phyloP scores from a whole-genome alignment of 2,797 vertebrate genomes.

The Chiroxiphia lanceolata region DNA sequence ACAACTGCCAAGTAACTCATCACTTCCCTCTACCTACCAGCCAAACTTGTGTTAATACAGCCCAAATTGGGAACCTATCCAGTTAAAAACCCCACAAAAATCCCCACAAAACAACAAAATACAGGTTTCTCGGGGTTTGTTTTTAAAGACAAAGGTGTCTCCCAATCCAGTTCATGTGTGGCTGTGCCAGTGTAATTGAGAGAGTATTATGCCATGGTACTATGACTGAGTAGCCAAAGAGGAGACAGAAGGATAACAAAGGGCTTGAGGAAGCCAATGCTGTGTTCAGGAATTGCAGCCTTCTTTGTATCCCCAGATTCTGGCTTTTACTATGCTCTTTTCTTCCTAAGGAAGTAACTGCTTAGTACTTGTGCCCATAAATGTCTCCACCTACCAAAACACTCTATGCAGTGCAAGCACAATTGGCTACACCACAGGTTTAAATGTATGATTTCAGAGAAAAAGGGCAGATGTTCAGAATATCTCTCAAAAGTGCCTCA shows the following conservation, averaged over 20 bases:
- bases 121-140: neutral
- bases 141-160: neutral
- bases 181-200: neutral
- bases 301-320: neutral
- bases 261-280: neutral
- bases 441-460: neutral
- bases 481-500: neutral
- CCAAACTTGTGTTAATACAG: neutral
- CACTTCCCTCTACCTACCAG: neutral
- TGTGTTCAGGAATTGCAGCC: neutral
- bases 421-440: neutral
- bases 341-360: neutral
- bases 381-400: neutral
- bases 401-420: neutral
- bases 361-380: neutral
- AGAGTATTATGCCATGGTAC: neutral
- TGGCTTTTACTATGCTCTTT: neutral
- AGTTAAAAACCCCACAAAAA: neutral
- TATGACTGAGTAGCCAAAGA: neutral
- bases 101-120: neutral
- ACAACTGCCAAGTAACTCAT: neutral
- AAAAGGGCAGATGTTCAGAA: neutral
- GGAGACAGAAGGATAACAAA: neutral
- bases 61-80: accelerated
- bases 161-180: neutral